A percentile compares a stretch with the other conserved stretches of the same genome.
These are phyloP conservation scores for Schrankia costaestrigalis DNA, from an alignment of 2,888 invertebrate species.

Conservation along the genomic window DNA sequence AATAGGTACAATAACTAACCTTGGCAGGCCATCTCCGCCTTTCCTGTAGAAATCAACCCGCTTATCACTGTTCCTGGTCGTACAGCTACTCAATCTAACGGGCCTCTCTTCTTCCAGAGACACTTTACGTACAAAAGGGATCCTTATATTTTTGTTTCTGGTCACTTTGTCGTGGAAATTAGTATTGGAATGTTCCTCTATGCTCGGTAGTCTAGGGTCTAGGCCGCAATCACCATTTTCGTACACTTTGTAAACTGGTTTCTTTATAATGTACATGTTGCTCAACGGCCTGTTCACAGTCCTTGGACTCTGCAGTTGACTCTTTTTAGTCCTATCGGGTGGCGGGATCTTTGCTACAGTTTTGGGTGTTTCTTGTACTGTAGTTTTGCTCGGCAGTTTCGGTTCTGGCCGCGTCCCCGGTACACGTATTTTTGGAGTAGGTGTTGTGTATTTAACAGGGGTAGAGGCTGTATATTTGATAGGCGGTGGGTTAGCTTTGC, in stretches of 20 bases:
- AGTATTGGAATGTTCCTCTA: constrained; percentile 65
- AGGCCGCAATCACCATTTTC: constrained; percentile 60
- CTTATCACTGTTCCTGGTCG: constrained; percentile 44
- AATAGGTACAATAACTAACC: constrained; percentile 35
- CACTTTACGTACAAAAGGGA: constrained; percentile 39
- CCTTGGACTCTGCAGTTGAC: constrained; percentile 25
- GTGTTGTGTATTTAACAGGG: constrained; percentile 2
- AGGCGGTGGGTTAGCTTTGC: constrained; percentile 4
- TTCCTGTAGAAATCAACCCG: constrained; percentile 56
- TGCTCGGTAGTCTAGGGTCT: constrained; percentile 58
- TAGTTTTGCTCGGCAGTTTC: constrained; percentile 1
- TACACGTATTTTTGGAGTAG: constrained; percentile 12
- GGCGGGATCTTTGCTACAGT: constrained; percentile 4
- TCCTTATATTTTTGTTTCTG: constrained; percentile 24
- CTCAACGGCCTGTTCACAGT: constrained; percentile 20
- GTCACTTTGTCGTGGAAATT: constrained; percentile 33
- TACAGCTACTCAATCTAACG: constrained; percentile 46
- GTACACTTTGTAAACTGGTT: constrained; percentile 34
- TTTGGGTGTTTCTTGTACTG: constrained; percentile 6
- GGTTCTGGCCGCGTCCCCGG: constrained; percentile 5
- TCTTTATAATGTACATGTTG: constrained; percentile 24
- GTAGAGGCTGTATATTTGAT: background rate
- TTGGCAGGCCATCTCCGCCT: constrained; percentile 60
- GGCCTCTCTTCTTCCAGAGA: constrained; percentile 38
- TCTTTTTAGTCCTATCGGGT: constrained; percentile 26